Evolutionary conservation across 2,113 vertebrate species (phyloP).

Genomic region (Amphiprion percula): DNA sequence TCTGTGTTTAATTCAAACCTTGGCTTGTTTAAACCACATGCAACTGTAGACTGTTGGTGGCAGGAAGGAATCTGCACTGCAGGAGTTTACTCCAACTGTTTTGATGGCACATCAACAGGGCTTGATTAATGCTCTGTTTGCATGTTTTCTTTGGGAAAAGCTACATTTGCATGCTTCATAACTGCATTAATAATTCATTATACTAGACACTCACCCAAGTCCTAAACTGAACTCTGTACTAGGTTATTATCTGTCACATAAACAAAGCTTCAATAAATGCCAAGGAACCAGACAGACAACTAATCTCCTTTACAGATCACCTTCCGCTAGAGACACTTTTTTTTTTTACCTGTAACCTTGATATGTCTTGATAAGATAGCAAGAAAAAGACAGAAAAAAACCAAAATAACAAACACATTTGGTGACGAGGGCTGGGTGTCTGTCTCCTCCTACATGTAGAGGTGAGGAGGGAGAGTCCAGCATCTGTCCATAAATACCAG

Average conservation of each 20-base stretch:
- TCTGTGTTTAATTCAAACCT: neutral
- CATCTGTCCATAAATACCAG: conserved; percentile 40
- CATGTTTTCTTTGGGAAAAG: neutral
- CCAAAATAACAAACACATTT: neutral
- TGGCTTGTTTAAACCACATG: conserved; percentile 15
- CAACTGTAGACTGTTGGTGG: neutral
- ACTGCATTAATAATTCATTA: neutral
- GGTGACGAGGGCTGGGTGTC: neutral
- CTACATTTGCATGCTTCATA: neutral
- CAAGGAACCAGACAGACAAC: neutral
- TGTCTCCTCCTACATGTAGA: conserved; percentile 50
- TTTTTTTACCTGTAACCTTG: too few species aligned
- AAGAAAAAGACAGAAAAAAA: neutral
- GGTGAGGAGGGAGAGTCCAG: neutral
- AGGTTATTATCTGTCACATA: too few species aligned
- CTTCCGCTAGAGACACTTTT: too few species aligned
- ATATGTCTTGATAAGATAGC: too few species aligned
- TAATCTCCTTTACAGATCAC: too few species aligned
- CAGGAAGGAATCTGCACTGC: neutral
- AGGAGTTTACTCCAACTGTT: neutral
- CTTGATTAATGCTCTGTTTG: neutral
- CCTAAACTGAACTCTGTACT: too few species aligned
- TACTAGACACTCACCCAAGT: neutral
- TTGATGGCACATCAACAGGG: neutral
- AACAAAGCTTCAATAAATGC: neutral